phyloP scores from a whole-genome alignment of 2,888 invertebrate species.

The Drosophila flavopinicola region DNA sequence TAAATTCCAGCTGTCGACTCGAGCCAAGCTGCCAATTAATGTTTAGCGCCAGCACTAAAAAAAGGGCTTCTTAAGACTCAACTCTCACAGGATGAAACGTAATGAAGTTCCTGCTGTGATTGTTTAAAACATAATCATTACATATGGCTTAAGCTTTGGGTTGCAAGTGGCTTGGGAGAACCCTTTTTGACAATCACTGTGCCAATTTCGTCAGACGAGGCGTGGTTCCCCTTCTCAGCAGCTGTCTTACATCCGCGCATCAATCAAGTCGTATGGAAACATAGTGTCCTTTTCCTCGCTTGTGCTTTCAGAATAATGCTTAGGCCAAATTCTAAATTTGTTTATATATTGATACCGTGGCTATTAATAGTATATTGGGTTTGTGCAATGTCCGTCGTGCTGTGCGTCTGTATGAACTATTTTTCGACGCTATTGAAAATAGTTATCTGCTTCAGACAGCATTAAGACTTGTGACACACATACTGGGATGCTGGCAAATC shows the following conservation, averaged over 20 bases:
- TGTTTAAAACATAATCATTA: constrained; percentile 57
- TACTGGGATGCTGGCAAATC: too few species aligned
- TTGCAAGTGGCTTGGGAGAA: constrained; percentile 27
- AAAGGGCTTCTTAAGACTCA: constrained; percentile 17
- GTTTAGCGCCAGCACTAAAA: constrained; percentile 56
- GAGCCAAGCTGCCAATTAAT: constrained; percentile 67
- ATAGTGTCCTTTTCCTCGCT: constrained; percentile 3
- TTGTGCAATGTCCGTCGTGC: too few species aligned
- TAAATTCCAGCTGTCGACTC: constrained; percentile 72
- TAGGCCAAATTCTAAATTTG: too few species aligned
- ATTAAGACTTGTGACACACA: too few species aligned
- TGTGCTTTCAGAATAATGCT: too few species aligned
- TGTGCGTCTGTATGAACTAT: too few species aligned
- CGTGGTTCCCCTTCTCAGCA: constrained; percentile 14
- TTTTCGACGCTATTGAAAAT: too few species aligned
- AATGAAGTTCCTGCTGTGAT: constrained; percentile 55
- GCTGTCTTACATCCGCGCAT: constrained; percentile 56
- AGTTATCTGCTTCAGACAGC: too few species aligned
- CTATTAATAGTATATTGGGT: too few species aligned
- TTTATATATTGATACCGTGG: too few species aligned
- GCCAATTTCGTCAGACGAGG: constrained; percentile 54
- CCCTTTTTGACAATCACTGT: constrained; percentile 68
- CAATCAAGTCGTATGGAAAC: constrained; percentile 60
- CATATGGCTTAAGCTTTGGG: constrained; percentile 24
- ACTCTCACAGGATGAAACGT: constrained; percentile 21